These are phyloP conservation scores for Cistogaster globosa DNA, from an alignment of 2,888 invertebrate genomes.

Conservation along the genomic window DNA sequence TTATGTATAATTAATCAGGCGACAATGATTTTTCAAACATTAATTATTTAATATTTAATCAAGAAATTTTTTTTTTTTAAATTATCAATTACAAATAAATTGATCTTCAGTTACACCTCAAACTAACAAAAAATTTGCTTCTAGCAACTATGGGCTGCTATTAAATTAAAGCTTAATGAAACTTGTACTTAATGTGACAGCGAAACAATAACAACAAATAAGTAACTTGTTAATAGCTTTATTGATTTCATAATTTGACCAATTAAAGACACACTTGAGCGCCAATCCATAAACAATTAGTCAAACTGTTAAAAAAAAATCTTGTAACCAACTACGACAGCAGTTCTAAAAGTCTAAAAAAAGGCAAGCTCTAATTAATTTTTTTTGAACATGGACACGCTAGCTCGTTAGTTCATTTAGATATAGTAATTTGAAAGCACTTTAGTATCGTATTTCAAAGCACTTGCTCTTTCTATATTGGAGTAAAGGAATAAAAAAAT, in stretches of 20 bases:
- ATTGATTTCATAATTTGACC: slow-evolving; percentile 73
- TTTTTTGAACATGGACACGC: too few relatives aligned
- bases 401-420: too few relatives aligned
- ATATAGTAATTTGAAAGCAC: too few relatives aligned
- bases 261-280: slow-evolving; percentile 72
- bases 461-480: too few relatives aligned
- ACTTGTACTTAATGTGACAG: not conserved
- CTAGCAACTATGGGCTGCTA: not conserved
- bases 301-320: slow-evolving; percentile 44
- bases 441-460: too few relatives aligned
- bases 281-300: slow-evolving; percentile 58
- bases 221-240: slow-evolving; percentile 70
- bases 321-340: not conserved
- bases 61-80: slow-evolving; percentile 26
- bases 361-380: too few relatives aligned
- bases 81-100: slow-evolving; percentile 51
- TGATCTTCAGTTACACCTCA: slow-evolving; percentile 20
- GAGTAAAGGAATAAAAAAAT: too few relatives aligned
- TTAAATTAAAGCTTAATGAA: not conserved
- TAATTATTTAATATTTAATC: slow-evolving; percentile 7
- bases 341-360: not conserved
- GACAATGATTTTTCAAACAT: slow-evolving; percentile 40
- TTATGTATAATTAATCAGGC: slow-evolving; percentile 42
- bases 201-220: slow-evolving; percentile 33
- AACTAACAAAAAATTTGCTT: not conserved